phyloP scores from a whole-genome alignment of 2,888 invertebrate species.

The Clusia tigrina region DNA sequence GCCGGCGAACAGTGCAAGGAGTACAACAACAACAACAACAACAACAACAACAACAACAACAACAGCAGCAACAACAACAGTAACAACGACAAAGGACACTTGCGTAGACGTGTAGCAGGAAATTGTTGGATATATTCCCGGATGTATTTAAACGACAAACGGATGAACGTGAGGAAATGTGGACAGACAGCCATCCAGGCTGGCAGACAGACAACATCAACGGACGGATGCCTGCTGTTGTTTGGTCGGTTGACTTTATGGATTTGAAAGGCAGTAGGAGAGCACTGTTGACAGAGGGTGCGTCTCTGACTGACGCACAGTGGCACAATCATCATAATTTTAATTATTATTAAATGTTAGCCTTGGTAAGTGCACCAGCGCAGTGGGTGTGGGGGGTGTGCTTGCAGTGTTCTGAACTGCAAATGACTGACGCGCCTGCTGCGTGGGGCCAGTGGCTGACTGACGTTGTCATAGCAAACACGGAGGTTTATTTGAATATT shows the following conservation, averaged over 20 bases:
- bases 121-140: constrained; percentile 30
- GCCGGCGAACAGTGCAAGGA: background rate
- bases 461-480: background rate
- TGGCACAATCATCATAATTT: constrained; percentile 13
- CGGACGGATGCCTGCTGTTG: background rate
- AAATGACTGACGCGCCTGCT: background rate
- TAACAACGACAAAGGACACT: constrained; percentile 20
- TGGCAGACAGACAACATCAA: constrained; percentile 1
- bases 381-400: background rate
- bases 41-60: constrained; percentile 14
- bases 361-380: constrained; percentile 13
- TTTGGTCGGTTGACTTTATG: background rate
- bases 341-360: constrained; percentile 21
- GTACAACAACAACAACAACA: background rate
- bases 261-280: background rate
- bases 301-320: constrained; percentile 10
- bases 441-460: no score
- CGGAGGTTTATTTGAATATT: background rate
- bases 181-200: constrained; percentile 1
- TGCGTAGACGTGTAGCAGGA: no score
- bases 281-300: background rate
- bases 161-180: constrained; percentile 10
- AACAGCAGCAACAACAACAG: constrained; percentile 43
- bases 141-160: constrained; percentile 32
- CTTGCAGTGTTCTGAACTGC: background rate